Evolutionary conservation across 1,140 invertebrate species (phyloP), one percentile per base, ranked within the genome.

Genomic region (Leptinotarsa defecta): DNA sequence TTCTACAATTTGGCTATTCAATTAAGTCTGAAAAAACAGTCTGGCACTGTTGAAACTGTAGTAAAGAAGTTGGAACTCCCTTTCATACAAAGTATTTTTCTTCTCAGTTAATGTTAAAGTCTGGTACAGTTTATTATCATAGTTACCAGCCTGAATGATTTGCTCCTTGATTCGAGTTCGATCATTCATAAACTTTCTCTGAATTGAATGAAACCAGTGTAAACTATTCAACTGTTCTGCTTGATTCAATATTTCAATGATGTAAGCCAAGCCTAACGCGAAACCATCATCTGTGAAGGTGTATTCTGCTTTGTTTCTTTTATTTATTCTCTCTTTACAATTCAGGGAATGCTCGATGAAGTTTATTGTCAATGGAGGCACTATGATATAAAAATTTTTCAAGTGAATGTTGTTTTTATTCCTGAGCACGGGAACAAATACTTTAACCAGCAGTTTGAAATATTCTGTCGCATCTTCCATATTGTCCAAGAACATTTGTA

Each of bases 201-300:
- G 86, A 1, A 99, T 93, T 4, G 96, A 95, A 74, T 96, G 90
- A 84, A 98, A 98, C 98, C 98, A 99, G 85, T 97, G 95, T 2
- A 99, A 87, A 5, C 95, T 92, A 87, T 99, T 96, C 85, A 99
- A 95, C 79, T 96, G 94, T 64, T 89, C 87, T 80, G 89, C 89
- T 85, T 94, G 92, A 84, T 92, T 88, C 13, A 94, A 84, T 76
- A 94, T 84, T 81, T 90, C 91, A 57, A 92, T 87, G 77, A 94
- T 92, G 75, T 93, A 94, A 3, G 92, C 91, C 3, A 94, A 85
- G 17, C 97, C 98, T 90, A 99, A 96, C 27, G 96, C 94, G 88
- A 99, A 99, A 49, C 98, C 98, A 87, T 99, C 98, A 87, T 99
- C 97, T 6, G 96, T 97, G 86, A 99, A 99, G 4, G 95, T 91